Percentiles rank a stretch among this genome's conserved stretches.
Conservation (phyloP, 2,113 vertebrate species). For the Holacanthus passer region DNA sequence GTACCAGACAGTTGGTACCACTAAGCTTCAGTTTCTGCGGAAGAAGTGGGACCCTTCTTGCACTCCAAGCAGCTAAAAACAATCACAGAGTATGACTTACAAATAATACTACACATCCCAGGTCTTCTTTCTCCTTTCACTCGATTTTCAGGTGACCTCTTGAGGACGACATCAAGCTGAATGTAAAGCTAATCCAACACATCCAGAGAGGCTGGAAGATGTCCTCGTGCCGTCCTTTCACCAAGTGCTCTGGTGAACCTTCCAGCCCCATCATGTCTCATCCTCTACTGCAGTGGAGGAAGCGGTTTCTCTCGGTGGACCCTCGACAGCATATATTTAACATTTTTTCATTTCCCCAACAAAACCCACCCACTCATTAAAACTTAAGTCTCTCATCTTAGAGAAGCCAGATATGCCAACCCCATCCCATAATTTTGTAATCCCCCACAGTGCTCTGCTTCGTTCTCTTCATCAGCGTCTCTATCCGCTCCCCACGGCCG, state of each 20-base stretch:
- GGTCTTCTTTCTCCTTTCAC: conserved; percentile 7
- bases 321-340: conserved; percentile 4
- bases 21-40: background rate
- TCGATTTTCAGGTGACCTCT: conserved; percentile 1
- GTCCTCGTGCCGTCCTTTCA: background rate
- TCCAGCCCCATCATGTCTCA: background rate
- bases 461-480: background rate
- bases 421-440: conserved; percentile 3
- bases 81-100: background rate
- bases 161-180: background rate
- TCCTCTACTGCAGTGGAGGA: conserved; percentile 21
- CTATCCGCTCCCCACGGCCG: conserved; percentile 83
- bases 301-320: conserved; percentile 31
- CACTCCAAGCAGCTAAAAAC: conserved; percentile 15
- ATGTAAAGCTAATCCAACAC: background rate
- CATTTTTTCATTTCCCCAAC: conserved; percentile 1
- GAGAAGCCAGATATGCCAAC: conserved; percentile 1
- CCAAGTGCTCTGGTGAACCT: background rate
- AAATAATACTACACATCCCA: conserved; percentile 6
- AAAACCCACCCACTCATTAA: conserved; percentile 37
- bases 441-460: conserved; percentile 4
- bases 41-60: background rate
- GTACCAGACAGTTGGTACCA: background rate
- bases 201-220: conserved; percentile 14
- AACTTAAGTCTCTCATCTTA: conserved; percentile 25